These are phyloP conservation scores for Eremobia ochroleuca DNA, from an alignment of 2,888 invertebrate genomes.

Conservation along the genomic window DNA sequence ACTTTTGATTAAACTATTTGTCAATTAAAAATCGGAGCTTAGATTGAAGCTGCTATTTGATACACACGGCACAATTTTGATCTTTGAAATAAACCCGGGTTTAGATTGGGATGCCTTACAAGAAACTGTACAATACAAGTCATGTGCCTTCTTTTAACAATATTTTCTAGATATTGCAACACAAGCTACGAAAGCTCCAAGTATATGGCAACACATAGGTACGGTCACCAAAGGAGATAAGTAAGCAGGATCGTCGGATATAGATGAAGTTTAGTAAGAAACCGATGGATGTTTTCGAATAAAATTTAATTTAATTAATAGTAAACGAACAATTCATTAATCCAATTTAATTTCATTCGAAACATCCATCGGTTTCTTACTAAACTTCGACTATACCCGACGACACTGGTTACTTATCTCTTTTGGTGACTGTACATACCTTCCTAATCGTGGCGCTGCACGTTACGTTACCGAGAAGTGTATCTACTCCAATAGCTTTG, in stretches of 20 bases:
- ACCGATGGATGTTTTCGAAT: too few species aligned
- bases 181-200: background rate
- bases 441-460: background rate
- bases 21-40: background rate
- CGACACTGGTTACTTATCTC: too few species aligned
- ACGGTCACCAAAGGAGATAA: too few species aligned
- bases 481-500: slow-evolving; percentile 46
- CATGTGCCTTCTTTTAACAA: background rate
- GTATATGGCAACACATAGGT: background rate
- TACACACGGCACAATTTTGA: background rate
- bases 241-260: too few species aligned
- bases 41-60: background rate
- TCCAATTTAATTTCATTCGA: too few species aligned
- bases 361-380: too few species aligned
- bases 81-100: background rate
- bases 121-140: background rate
- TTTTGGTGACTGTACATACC: too few species aligned
- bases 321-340: too few species aligned
- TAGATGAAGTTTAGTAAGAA: too few species aligned
- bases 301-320: too few species aligned
- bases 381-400: too few species aligned
- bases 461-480: background rate
- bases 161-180: background rate
- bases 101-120: background rate
- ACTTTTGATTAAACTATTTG: slow-evolving; percentile 5